Percentiles rank a stretch among this genome's conserved stretches.
These are phyloP conservation scores for Gallinago stenura DNA, from an alignment of 2,797 vertebrate genomes.

Conservation along the genomic window DNA sequence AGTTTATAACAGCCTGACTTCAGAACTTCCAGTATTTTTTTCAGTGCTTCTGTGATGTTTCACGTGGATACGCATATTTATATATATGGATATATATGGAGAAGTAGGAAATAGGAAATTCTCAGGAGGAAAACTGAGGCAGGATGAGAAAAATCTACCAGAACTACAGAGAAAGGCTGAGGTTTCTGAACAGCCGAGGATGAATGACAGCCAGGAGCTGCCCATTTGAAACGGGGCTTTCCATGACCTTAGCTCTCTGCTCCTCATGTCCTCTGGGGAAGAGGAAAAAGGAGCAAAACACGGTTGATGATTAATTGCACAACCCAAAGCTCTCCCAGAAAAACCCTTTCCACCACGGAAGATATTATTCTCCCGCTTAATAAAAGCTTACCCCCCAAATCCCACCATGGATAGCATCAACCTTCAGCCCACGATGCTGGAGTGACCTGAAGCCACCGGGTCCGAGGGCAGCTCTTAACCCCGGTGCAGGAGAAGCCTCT, in stretches of 20 bases:
- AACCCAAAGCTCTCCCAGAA: neutral
- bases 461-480: constrained; percentile 51
- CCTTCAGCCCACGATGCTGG: neutral
- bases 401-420: neutral
- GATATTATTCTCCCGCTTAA: neutral
- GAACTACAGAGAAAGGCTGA: neutral
- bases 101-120: neutral
- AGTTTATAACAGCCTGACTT: rapidly evolving
- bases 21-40: neutral
- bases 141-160: neutral
- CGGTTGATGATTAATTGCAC: constrained; percentile 5
- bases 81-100: rapidly evolving
- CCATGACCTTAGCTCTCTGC: neutral
- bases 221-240: neutral
- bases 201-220: neutral
- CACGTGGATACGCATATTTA: rapidly evolving
- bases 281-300: neutral
- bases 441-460: neutral
- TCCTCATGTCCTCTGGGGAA: neutral
- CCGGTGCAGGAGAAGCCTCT: neutral
- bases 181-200: neutral
- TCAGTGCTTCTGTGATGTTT: neutral
- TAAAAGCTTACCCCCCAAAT: constrained; percentile 40
- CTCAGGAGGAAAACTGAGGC: neutral
- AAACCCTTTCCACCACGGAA: neutral